Evolutionary conservation across 2,888 invertebrate genomes (phyloP).

Genomic region (Nebria salina): DNA sequence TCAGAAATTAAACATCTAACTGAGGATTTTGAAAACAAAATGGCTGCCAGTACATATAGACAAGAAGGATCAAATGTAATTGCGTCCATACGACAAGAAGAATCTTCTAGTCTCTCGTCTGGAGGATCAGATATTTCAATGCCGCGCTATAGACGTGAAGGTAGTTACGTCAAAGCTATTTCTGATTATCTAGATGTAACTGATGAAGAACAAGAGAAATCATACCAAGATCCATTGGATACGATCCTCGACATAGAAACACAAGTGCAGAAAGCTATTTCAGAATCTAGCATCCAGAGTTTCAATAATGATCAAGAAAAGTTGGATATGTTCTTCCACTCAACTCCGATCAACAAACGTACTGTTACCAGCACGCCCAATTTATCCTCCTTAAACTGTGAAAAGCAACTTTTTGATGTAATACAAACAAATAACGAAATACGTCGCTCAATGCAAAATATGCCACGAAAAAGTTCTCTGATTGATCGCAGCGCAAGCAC

Average conservation of each 20-base stretch:
- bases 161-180: constrained; percentile 61
- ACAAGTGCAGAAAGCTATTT: constrained; percentile 60
- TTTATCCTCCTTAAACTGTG: constrained; percentile 61
- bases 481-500: constrained; percentile 59
- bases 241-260: constrained; percentile 59
- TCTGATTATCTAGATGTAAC: constrained; percentile 54
- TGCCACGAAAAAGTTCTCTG: constrained; percentile 66
- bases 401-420: constrained; percentile 38
- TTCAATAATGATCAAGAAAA: constrained; percentile 49
- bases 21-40: not conserved
- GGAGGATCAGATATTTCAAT: constrained; percentile 48
- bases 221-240: constrained; percentile 63
- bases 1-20: constrained; percentile 24
- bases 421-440: constrained; percentile 62
- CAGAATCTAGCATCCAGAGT: constrained; percentile 59
- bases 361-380: constrained; percentile 71
- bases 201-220: constrained; percentile 65
- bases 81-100: constrained; percentile 37
- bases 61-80: constrained; percentile 18
- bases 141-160: constrained; percentile 54
- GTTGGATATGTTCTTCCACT: constrained; percentile 53
- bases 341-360: constrained; percentile 53
- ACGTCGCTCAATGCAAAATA: constrained; percentile 69
- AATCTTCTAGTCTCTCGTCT: constrained; percentile 50
- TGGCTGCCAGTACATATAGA: not conserved